Evolutionary conservation across 2,888 invertebrate genomes (phyloP).

Genomic region (Panorpa germanica): DNA sequence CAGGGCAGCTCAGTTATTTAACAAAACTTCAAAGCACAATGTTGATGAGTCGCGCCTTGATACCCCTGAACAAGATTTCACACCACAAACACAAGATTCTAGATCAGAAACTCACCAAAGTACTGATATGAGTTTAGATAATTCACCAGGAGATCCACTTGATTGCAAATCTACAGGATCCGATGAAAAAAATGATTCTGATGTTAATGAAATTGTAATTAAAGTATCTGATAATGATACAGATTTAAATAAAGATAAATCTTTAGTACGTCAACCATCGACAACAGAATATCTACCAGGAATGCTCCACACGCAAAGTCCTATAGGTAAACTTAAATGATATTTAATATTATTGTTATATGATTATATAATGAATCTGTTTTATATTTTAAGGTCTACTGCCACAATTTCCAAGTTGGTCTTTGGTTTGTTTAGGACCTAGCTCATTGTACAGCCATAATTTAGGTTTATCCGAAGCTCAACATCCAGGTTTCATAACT

Average conservation of each 20-base stretch:
- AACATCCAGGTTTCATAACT: slow-evolving; percentile 75
- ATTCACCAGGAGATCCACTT: no score
- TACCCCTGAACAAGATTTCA: no score
- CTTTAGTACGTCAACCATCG: slow-evolving; percentile 46
- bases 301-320: slow-evolving; percentile 70
- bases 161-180: no score
- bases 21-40: no score
- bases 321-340: slow-evolving; percentile 27
- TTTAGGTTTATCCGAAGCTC: slow-evolving; percentile 61
- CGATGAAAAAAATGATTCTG: no score
- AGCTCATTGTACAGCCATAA: slow-evolving; percentile 81
- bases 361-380: background rate
- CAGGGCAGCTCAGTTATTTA: no score
- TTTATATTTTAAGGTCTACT: slow-evolving; percentile 31
- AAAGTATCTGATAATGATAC: slow-evolving; percentile 16
- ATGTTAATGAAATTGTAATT: slow-evolving; percentile 19
- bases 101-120: no score
- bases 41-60: no score
- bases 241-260: slow-evolving; percentile 26
- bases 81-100: no score
- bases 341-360: background rate
- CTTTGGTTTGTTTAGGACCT: slow-evolving; percentile 73
- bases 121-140: no score
- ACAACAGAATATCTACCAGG: slow-evolving; percentile 84
- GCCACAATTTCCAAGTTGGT: slow-evolving; percentile 83